Evolutionary conservation across 2,888 invertebrate genomes (phyloP), one percentile per base, ranked within the genome.

Genomic region (Napeogenes sylphis): DNA sequence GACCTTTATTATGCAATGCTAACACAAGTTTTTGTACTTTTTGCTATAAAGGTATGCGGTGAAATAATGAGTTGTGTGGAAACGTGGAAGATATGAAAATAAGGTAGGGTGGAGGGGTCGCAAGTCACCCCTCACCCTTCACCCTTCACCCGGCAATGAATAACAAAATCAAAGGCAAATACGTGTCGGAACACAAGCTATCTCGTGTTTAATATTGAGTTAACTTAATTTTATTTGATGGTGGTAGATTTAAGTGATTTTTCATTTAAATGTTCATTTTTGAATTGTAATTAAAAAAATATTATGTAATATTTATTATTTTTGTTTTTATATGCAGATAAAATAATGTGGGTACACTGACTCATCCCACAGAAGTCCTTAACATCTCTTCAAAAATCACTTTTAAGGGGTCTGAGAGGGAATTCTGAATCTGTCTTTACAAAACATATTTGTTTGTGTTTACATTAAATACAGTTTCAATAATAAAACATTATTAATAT

Each of bases 151-250:
- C 71, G 73, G 73, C 75, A 69, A 81, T 78, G 80, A 80, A 80
- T 80, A 83, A 81, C 80, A 76, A 80, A 84, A 83, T 82, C 80
- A 83, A 80, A 82, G 78, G 67, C 64, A 68, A 66, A 70, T 68
- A 68, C 55, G 60, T 57, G 62, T 55, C 62, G 47, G 30, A 45
- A 61, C 30, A 56, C 45, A 54, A 59, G 56, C 57, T 56, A 57
- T 59, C 56, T 56, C 56, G 45, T 59, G 56, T 57, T 64, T 58
- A 63, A 60, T 62, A 62, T 60, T 60, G 46, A 38, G 21, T 56
- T 35, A 35, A 35, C 46, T 21, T 45, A n/a, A 57, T 46, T 58
- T 62, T 46, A 58, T 62, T 58, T 57, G 57, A n/a, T 53, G 53
- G 32, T 35, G 45, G 21, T 21, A 21, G 21, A 21, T 21, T 21